phyloP scores from a whole-genome alignment of 2,797 vertebrate species.

The Rhinogobio ventralis region DNA sequence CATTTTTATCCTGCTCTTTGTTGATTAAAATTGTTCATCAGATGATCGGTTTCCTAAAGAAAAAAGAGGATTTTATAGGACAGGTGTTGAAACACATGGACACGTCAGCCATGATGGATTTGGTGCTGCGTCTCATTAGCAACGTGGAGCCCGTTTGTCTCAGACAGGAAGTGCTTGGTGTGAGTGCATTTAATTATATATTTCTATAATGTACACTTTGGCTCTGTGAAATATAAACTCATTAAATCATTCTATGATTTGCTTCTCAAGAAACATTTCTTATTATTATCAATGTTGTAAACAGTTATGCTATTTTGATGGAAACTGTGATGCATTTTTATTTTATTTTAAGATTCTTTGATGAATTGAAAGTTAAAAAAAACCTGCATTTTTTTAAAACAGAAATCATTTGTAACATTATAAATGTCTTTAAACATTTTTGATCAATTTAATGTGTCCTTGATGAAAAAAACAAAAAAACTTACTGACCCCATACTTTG shows the following conservation, averaged over 20 bases:
- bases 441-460: background rate
- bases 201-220: background rate
- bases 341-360: background rate
- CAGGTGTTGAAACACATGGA: constrained; percentile 93
- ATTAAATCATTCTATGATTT: background rate
- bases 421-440: background rate
- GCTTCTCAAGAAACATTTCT: background rate
- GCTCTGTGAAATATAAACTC: background rate
- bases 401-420: background rate
- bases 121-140: constrained; percentile 93
- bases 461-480: background rate
- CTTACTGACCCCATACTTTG: background rate
- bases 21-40: constrained; percentile 60
- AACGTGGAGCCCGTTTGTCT: constrained; percentile 90
- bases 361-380: background rate
- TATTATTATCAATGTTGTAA: background rate
- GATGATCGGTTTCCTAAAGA: constrained; percentile 91
- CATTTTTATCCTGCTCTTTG: background rate
- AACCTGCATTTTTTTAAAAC: background rate
- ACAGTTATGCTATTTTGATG: background rate
- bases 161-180: constrained; percentile 91
- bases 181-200: too few relatives aligned
- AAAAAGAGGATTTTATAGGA: constrained; percentile 88
- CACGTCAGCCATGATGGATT: constrained; percentile 97
- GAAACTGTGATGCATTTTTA: background rate